phyloP scores from a whole-genome alignment of 2,797 vertebrate genomes.

The Phataginus tricuspis region DNA sequence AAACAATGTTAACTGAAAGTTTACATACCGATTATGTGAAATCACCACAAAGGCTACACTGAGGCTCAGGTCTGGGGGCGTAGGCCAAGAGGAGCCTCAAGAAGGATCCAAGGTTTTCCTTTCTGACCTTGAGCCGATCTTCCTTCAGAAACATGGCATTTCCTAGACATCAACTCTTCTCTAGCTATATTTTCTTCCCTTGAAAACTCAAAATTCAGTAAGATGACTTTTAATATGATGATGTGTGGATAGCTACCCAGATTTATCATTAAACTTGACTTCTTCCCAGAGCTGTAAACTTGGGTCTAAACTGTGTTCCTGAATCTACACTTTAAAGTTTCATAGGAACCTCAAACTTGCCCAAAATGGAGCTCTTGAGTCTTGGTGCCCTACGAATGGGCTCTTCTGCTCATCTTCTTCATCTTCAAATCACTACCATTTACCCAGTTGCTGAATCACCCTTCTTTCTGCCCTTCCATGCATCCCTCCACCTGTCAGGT shows the following conservation, averaged over 20 bases:
- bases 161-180: not conserved
- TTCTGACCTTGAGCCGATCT: not conserved
- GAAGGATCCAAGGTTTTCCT: too few species aligned
- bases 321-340: not conserved
- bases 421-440: not conserved
- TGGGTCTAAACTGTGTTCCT: not conserved
- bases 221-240: not conserved
- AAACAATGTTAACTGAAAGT: conserved; percentile 43
- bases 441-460: too few species aligned
- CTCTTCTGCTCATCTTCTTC: not conserved
- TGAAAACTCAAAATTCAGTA: not conserved
- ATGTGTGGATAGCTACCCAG: not conserved
- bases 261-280: not conserved
- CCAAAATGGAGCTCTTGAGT: not conserved
- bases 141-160: not conserved
- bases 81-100: not conserved
- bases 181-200: not conserved
- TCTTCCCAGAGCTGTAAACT: not conserved
- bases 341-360: not conserved
- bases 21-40: conserved; percentile 35
- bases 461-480: not conserved
- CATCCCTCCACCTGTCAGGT: not conserved
- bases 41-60: not conserved
- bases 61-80: not conserved
- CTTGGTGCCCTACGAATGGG: fast-evolving